Percentiles rank a stretch among this genome's conserved stretches.
Conservation (phyloP, 2,888 invertebrate species). For the Pristionchus fissidentatus region DNA sequence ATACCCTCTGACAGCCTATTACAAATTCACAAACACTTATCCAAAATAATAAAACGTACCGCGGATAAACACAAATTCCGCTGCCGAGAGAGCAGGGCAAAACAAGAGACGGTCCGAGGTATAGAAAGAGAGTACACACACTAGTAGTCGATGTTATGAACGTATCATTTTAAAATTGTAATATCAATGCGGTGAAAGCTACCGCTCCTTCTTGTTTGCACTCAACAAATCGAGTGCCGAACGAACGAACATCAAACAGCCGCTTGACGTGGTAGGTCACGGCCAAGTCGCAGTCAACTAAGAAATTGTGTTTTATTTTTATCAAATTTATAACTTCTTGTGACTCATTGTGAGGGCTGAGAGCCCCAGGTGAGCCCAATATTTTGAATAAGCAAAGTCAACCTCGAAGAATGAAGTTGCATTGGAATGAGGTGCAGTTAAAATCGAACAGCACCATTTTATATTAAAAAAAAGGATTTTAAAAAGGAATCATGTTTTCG, state of each 20-base stretch:
- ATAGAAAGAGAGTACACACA: too few species aligned
- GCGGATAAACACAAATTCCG: too few species aligned
- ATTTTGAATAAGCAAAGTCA: neutral
- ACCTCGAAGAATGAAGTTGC: conserved; percentile 5
- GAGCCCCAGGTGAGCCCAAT: too few species aligned
- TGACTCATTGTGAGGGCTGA: too few species aligned
- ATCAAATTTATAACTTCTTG: too few species aligned
- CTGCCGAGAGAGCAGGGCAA: too few species aligned
- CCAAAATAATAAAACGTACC: too few species aligned
- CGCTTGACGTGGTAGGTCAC: conserved; percentile 18
- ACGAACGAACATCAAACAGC: conserved; percentile 45
- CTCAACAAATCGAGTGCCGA: conserved; percentile 4
- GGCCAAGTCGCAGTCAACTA: neutral
- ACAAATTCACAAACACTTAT: too few species aligned
- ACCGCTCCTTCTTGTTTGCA: neutral
- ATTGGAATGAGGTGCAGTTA: neutral
- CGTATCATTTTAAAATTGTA: too few species aligned
- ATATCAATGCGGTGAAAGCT: neutral
- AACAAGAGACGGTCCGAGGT: too few species aligned
- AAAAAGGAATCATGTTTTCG: neutral
- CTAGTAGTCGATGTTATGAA: too few species aligned
- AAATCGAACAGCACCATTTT: conserved; percentile 23
- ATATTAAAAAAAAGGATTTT: neutral
- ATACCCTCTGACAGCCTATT: too few species aligned
- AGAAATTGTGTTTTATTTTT: neutral